These are phyloP conservation scores for Gnatocerus cornutus DNA, from an alignment of 2,888 invertebrate species.

Conservation along the genomic window DNA sequence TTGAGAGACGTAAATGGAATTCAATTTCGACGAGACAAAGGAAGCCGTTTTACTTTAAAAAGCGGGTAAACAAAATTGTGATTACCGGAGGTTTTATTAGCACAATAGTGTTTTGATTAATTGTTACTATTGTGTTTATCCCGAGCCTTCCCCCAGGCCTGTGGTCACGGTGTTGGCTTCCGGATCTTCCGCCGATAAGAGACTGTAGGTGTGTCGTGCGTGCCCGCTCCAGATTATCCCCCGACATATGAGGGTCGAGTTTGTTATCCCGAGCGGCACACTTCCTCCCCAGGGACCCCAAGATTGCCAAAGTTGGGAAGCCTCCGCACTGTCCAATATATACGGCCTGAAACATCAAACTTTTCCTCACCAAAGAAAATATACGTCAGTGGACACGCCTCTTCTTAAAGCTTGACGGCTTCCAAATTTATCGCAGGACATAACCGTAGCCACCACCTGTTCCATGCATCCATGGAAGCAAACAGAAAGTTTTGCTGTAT, in stretches of 20 bases:
- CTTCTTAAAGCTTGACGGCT: conserved; percentile 19
- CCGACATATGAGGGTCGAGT: conserved; percentile 63
- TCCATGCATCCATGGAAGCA: neutral
- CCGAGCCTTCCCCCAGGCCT: neutral
- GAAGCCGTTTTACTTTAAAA: conserved; percentile 34
- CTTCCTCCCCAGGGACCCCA: conserved; percentile 56
- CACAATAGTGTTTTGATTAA: no score
- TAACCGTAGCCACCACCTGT: conserved; percentile 26
- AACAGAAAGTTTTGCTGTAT: neutral
- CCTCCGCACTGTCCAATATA: conserved; percentile 56
- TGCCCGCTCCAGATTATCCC: conserved; percentile 63
- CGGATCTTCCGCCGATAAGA: conserved; percentile 22
- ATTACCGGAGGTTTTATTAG: no score
- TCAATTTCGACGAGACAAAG: conserved; percentile 58
- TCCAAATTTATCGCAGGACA: conserved; percentile 18
- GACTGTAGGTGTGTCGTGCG: conserved; percentile 54
- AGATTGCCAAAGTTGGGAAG: conserved; percentile 62
- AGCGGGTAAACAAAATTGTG: no score
- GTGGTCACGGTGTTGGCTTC: conserved; percentile 27
- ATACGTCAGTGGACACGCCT: conserved; percentile 37
- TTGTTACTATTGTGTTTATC: no score
- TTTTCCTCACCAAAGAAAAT: conserved; percentile 51
- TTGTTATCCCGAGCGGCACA: conserved; percentile 63
- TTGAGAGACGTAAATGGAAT: conserved; percentile 53
- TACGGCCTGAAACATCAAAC: conserved; percentile 58